Evolutionary conservation across 2,888 invertebrate species (phyloP).

Genomic region (Deladenus siricidicola): DNA sequence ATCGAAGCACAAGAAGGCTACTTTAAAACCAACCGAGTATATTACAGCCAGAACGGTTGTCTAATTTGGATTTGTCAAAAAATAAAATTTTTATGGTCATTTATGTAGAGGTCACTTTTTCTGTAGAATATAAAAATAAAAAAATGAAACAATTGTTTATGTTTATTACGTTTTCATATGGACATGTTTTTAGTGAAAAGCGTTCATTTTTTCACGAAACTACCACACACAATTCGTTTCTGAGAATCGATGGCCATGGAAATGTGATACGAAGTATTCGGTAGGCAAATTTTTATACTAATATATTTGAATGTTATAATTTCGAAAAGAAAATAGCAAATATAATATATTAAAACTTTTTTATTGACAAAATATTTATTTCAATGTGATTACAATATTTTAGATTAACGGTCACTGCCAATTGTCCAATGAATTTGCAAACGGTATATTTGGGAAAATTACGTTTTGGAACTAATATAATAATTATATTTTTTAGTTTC

Average conservation of each 20-base stretch:
- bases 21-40: no score
- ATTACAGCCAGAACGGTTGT: no score
- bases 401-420: slow-evolving; percentile 51
- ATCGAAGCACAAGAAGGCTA: no score
- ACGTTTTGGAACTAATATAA: no score
- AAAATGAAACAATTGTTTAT: no score
- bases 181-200: slow-evolving; percentile 42
- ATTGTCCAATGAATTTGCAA: slow-evolving; percentile 53
- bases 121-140: no score
- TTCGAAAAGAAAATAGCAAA: not conserved
- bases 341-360: not conserved
- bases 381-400: not conserved
- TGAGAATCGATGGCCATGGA: slow-evolving; percentile 51
- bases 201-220: slow-evolving; percentile 53
- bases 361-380: not conserved
- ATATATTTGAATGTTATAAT: no score
- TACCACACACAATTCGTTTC: slow-evolving; percentile 52
- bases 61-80: no score
- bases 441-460: slow-evolving; percentile 28
- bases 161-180: not conserved
- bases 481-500: slow-evolving; percentile 46
- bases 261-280: slow-evolving; percentile 51
- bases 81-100: no score
- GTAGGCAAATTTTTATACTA: no score
- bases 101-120: no score